These are phyloP conservation scores for Cephus pygmeus DNA, from an alignment of 2,888 invertebrate species.

Conservation along the genomic window DNA sequence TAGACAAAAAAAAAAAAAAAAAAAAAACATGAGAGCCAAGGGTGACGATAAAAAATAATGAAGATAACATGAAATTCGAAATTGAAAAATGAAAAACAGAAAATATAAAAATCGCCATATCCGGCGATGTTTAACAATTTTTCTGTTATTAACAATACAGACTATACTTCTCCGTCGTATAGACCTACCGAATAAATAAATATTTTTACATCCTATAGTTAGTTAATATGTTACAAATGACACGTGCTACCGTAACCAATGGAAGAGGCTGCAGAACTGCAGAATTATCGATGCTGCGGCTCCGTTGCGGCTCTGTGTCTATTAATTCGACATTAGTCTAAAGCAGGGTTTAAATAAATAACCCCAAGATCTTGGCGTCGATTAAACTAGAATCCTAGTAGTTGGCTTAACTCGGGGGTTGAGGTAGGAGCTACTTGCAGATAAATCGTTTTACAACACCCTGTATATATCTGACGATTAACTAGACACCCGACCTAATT, in stretches of 20 bases:
- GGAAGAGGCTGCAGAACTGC: conserved; percentile 43
- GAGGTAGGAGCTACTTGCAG: neutral
- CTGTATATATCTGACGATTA: neutral
- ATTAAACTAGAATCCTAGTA: neutral
- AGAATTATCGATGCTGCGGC: conserved; percentile 55
- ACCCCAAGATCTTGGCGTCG: conserved; percentile 41
- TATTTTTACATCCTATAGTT: neutral
- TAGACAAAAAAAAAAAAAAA: neutral
- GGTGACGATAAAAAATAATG: neutral
- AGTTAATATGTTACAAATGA: neutral
- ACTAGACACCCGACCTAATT: neutral
- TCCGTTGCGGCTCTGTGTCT: conserved; percentile 50
- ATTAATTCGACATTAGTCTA: conserved; percentile 58
- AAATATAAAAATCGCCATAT: no score
- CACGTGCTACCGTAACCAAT: conserved; percentile 23
- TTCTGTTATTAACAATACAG: no score
- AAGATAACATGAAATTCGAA: neutral
- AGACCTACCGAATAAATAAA: neutral
- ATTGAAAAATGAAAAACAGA: neutral
- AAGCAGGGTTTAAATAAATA: conserved; percentile 56
- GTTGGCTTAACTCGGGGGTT: neutral
- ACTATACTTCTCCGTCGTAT: no score
- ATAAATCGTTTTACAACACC: neutral
- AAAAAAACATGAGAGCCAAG: neutral
- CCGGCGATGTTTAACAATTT: neutral